These are phyloP conservation scores for Acropora tenuis DNA, from an alignment of 64 coral and sea anemone species.

Conservation along the genomic window DNA sequence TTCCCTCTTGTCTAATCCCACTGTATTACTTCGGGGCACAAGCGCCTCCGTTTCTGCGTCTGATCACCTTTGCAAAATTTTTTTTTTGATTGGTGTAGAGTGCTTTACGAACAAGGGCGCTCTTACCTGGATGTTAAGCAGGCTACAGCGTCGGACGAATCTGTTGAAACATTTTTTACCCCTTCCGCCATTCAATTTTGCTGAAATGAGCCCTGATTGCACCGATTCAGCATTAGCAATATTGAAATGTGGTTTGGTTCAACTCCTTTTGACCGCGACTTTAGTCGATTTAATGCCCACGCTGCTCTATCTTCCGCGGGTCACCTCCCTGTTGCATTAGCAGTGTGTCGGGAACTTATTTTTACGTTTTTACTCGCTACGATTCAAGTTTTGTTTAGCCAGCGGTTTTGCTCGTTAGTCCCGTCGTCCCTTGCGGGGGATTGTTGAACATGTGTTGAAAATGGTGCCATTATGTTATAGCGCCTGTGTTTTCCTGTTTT, in stretches of 20 bases:
- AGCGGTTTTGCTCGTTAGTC: slow-evolving; percentile 20
- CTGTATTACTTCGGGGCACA: slow-evolving; percentile 23
- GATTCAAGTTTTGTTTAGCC: slow-evolving; percentile 34
- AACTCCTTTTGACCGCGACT: slow-evolving; percentile 11
- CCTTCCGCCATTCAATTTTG: slow-evolving; percentile 30
- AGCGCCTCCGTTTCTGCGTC: slow-evolving; percentile 25
- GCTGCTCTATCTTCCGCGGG: slow-evolving; percentile 23
- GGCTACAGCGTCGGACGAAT: slow-evolving; percentile 27
- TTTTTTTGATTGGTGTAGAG: slow-evolving; percentile 29
- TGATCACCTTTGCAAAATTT: slow-evolving; percentile 23
- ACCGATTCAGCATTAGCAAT: slow-evolving; percentile 5
- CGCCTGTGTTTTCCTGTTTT: slow-evolving; percentile 33
- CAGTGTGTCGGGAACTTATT: slow-evolving; percentile 23
- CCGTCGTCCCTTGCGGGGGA: slow-evolving; percentile 31
- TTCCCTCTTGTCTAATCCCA: slow-evolving; percentile 29
- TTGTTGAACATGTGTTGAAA: slow-evolving; percentile 35
- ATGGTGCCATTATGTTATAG: slow-evolving; percentile 30
- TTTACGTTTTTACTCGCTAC: slow-evolving; percentile 25
- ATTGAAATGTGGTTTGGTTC: slow-evolving; percentile 33
- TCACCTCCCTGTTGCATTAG: slow-evolving; percentile 33
- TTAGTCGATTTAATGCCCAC: slow-evolving; percentile 23
- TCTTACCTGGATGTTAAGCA: slow-evolving; percentile 33
- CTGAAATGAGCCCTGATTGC: slow-evolving; percentile 24
- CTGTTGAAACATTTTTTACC: slow-evolving; percentile 35
- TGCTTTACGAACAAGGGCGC: slow-evolving; percentile 14